phyloP scores from a whole-genome alignment of 2,113 vertebrate genomes.

The Pelmatolapia mariae region DNA sequence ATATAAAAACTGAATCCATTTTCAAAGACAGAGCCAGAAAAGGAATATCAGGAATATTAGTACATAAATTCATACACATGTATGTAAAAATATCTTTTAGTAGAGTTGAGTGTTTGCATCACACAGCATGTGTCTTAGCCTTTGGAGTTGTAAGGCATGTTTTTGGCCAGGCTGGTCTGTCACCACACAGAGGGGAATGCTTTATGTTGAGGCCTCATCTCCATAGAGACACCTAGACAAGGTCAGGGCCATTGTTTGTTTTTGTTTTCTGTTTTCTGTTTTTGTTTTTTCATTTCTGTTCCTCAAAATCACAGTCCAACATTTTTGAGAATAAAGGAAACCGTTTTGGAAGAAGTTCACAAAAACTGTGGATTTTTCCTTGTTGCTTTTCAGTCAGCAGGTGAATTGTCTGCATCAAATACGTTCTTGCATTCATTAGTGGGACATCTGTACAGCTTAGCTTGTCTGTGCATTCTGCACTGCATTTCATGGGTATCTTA shows the following conservation, averaged over 20 bases:
- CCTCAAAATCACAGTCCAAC: not conserved
- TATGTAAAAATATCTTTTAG: not conserved
- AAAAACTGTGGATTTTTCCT: not conserved
- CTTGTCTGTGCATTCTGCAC: not conserved
- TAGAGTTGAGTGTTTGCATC: not conserved
- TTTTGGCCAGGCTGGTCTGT: conserved; percentile 1
- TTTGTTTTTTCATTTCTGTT: not conserved
- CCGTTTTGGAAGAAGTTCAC: not conserved
- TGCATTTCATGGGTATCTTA: not conserved
- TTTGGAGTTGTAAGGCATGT: conserved; percentile 19
- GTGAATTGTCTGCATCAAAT: not conserved
- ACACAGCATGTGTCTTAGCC: not conserved
- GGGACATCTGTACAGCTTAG: not conserved
- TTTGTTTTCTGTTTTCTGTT: not conserved
- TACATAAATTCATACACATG: not conserved
- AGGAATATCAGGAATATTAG: not conserved
- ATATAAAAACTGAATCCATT: not conserved
- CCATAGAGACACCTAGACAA: conserved; percentile 66
- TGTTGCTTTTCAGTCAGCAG: not conserved
- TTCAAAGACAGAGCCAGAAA: not conserved
- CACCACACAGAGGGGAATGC: conserved; percentile 45
- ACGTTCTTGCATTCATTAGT: not conserved
- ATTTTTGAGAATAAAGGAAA: not conserved
- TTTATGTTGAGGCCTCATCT: conserved; percentile 64
- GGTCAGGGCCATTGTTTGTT: conserved; percentile 67